Percentiles rank a stretch among this genome's conserved stretches.
Conservation (phyloP, 2,113 vertebrate species). For the Hirundichthys speculiger region DNA sequence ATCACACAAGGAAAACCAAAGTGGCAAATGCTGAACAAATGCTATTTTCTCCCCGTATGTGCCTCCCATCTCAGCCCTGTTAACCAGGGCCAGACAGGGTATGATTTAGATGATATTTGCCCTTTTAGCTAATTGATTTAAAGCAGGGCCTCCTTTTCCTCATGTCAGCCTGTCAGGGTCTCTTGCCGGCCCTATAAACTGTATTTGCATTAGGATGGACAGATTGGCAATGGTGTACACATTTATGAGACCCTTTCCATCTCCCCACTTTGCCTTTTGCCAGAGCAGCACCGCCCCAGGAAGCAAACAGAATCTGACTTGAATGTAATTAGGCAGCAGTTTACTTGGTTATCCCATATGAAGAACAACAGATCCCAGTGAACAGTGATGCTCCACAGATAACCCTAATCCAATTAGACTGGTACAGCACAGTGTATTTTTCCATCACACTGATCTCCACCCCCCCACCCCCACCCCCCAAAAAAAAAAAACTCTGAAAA, state of each 20-base stretch:
- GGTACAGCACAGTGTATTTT: slow-evolving; percentile 65
- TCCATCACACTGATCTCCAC: slow-evolving; percentile 69
- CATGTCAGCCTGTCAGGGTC: slow-evolving; percentile 71
- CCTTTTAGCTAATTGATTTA: slow-evolving; percentile 83
- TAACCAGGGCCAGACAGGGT: slow-evolving; percentile 33
- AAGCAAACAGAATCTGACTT: slow-evolving; percentile 71
- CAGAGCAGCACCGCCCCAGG: slow-evolving; percentile 64
- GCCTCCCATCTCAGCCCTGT: slow-evolving; percentile 22
- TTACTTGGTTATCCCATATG: slow-evolving; percentile 75
- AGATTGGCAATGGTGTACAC: slow-evolving; percentile 53
- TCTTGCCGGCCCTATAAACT: slow-evolving; percentile 67
- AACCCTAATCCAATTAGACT: slow-evolving; percentile 77
- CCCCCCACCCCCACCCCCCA: no score
- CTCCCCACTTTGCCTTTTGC: slow-evolving; percentile 49
- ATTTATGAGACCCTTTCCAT: slow-evolving; percentile 54
- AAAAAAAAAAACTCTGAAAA: slow-evolving; percentile 9
- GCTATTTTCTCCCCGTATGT: slow-evolving; percentile 32
- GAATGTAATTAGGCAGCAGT: slow-evolving; percentile 76
- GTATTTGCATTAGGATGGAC: slow-evolving; percentile 67
- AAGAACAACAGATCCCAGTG: slow-evolving; percentile 73
- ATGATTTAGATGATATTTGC: slow-evolving; percentile 78
- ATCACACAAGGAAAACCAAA: no score
- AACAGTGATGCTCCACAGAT: slow-evolving; percentile 76
- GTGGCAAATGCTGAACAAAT: slow-evolving; percentile 60
- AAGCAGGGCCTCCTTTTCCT: slow-evolving; percentile 58